phyloP scores from a whole-genome alignment of 2,113 vertebrate genomes.

The Gyps fulvus region DNA sequence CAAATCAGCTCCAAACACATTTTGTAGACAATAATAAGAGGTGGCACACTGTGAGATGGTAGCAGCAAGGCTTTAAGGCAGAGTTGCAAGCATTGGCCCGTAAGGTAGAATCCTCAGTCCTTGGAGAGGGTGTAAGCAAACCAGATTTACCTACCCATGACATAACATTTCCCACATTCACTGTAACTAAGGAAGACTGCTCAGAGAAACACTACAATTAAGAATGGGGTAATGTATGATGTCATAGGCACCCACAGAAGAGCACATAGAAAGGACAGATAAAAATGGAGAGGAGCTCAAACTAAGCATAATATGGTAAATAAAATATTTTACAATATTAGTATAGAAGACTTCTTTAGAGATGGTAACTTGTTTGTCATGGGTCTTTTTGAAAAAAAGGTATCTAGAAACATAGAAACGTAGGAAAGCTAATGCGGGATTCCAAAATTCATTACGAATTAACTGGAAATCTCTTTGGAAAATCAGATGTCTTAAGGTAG shows the following conservation, averaged over 20 bases:
- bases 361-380: not conserved
- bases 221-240: fast-evolving
- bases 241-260: fast-evolving
- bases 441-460: not conserved
- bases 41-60: not conserved
- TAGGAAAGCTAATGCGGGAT: not conserved
- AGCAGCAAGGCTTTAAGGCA: not conserved
- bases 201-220: not conserved
- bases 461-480: not conserved
- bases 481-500: not conserved
- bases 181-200: not conserved
- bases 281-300: not conserved
- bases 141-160: not conserved
- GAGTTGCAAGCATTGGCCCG: not conserved
- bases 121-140: not conserved
- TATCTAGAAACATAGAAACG: not conserved
- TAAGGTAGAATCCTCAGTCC: not conserved
- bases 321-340: not conserved
- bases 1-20: not conserved
- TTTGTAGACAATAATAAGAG: not conserved
- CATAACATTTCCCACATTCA: not conserved
- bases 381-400: not conserved
- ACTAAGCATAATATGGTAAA: not conserved
- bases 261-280: not conserved
- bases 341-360: not conserved